These are phyloP conservation scores for Tachina grossa DNA, from an alignment of 2,888 invertebrate genomes.

Conservation along the genomic window DNA sequence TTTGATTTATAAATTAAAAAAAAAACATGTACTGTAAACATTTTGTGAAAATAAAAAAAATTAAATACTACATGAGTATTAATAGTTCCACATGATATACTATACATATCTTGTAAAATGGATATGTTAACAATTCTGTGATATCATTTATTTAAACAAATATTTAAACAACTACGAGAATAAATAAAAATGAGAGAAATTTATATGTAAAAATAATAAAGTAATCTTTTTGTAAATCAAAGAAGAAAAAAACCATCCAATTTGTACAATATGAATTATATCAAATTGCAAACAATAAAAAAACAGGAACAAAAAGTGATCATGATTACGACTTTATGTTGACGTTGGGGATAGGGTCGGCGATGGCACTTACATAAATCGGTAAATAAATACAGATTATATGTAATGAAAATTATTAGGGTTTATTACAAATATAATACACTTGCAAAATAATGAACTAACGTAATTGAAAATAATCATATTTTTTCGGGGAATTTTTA, in stretches of 20 bases:
- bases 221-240: constrained; percentile 20
- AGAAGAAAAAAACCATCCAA: constrained; percentile 30
- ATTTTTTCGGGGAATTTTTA: too few relatives aligned
- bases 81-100: constrained; percentile 1
- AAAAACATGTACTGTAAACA: constrained; percentile 18
- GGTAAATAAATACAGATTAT: constrained; percentile 45
- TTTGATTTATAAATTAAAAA: constrained; percentile 22
- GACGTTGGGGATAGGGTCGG: constrained; percentile 35
- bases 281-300: constrained; percentile 66
- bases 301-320: constrained; percentile 44
- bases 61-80: constrained; percentile 11
- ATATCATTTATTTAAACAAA: constrained; percentile 39
- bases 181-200: constrained; percentile 39
- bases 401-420: constrained; percentile 17
- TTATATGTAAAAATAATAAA: constrained; percentile 54
- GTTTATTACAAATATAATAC: not conserved
- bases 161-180: constrained; percentile 48
- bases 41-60: constrained; percentile 9
- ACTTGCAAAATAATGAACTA: not conserved
- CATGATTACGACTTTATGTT: constrained; percentile 29
- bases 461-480: too few relatives aligned
- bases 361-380: constrained; percentile 40
- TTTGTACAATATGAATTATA: constrained; percentile 58
- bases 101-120: constrained; percentile 24
- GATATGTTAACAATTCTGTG: constrained; percentile 50